These are phyloP conservation scores for Eilema caniola DNA, from an alignment of 2,888 invertebrate genomes.

Conservation along the genomic window DNA sequence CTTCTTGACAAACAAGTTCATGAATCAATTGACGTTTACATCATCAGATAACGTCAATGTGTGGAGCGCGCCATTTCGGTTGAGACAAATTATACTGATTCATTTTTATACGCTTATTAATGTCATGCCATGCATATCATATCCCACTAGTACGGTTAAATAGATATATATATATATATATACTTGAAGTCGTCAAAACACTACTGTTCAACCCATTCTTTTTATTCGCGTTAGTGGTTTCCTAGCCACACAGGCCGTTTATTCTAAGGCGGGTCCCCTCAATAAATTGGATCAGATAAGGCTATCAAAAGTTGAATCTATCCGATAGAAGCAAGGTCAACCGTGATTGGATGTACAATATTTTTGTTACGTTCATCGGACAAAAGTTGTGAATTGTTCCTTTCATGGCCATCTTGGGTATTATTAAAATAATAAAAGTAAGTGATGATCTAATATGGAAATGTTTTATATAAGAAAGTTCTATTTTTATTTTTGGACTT, in stretches of 20 bases:
- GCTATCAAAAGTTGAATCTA: slow-evolving; percentile 21
- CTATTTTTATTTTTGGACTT: not conserved
- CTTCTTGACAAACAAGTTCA: too few species aligned
- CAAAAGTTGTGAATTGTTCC: not conserved
- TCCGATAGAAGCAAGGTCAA: slow-evolving; percentile 22
- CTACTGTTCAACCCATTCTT: not conserved
- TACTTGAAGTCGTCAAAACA: not conserved
- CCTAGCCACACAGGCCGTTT: slow-evolving; percentile 13
- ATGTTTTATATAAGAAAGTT: not conserved
- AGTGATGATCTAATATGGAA: not conserved
- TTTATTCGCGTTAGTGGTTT: not conserved
- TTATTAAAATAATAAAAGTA: not conserved
- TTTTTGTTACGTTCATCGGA: slow-evolving; percentile 12
- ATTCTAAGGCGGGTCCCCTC: slow-evolving; percentile 13
- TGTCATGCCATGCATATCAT: too few species aligned
- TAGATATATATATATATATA: too few species aligned
- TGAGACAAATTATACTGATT: too few species aligned
- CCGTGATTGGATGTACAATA: slow-evolving; percentile 10
- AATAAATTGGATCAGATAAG: slow-evolving; percentile 25
- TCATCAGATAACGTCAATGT: too few species aligned
- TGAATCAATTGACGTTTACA: too few species aligned
- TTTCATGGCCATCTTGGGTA: not conserved
- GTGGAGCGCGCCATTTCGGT: too few species aligned
- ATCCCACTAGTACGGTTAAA: too few species aligned
- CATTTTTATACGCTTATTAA: too few species aligned